Percentiles rank a stretch among this genome's conserved stretches.
Conservation (phyloP, 2,888 invertebrate species). For the Aporophyla lueneburgensis region DNA sequence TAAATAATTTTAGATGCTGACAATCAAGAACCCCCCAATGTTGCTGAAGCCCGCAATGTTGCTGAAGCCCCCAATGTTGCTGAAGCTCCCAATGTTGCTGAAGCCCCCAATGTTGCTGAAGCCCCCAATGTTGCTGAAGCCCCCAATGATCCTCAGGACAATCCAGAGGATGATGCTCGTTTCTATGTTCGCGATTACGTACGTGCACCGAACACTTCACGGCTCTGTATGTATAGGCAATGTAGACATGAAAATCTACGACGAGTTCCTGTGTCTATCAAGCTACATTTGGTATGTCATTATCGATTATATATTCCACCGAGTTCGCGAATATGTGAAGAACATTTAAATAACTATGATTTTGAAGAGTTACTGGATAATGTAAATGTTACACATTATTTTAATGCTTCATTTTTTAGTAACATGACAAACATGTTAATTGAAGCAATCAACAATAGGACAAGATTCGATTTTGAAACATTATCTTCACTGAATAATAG, state of each 20-base stretch:
- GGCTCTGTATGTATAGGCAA: conserved; percentile 1
- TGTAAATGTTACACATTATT: background rate
- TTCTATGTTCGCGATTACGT: conserved; percentile 23
- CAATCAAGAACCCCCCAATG: conserved; percentile 37
- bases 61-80: too few relatives aligned
- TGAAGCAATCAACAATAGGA: conserved; percentile 3
- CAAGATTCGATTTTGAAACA: conserved; percentile 14
- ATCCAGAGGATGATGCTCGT: background rate
- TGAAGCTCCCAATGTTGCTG: too few relatives aligned
- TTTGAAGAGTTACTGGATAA: too few relatives aligned
- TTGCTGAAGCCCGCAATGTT: too few relatives aligned
- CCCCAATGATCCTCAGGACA: conserved; percentile 20
- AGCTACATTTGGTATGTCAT: conserved; percentile 38
- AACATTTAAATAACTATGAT: too few relatives aligned
- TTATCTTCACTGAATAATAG: background rate
- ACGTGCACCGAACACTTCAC: conserved; percentile 10
- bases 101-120: conserved; percentile 15
- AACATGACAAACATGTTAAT: conserved; percentile 20
- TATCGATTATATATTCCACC: conserved; percentile 41
- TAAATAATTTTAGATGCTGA: conserved; percentile 20
- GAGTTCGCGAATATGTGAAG: too few relatives aligned
- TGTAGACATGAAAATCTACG: conserved; percentile 13
- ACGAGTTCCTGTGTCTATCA: conserved; percentile 30
- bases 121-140: conserved; percentile 8
- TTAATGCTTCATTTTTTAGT: conserved; percentile 42